phyloP scores from a whole-genome alignment of 2,113 vertebrate species.

The Psammodynastes pulverulentus region DNA sequence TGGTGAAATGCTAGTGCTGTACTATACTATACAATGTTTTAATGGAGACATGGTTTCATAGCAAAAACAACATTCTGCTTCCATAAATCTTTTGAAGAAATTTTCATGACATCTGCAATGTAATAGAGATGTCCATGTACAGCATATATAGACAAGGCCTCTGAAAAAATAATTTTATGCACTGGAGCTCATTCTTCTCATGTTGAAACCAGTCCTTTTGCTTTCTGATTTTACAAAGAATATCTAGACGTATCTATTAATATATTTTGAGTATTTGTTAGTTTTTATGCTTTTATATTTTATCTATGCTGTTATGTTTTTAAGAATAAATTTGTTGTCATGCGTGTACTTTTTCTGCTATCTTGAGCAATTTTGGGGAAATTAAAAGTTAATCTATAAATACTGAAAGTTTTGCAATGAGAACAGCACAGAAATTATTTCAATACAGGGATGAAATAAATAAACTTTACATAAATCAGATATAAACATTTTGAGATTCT shows the following conservation, averaged over 20 bases:
- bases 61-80: not conserved
- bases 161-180: not conserved
- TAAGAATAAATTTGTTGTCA: not conserved
- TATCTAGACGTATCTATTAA: not conserved
- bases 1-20: not conserved
- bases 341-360: not conserved
- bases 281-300: not conserved
- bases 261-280: not conserved
- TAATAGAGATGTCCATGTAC: not conserved
- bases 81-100: not conserved
- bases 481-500: not conserved
- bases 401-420: not conserved
- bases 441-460: not conserved
- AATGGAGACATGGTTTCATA: not conserved
- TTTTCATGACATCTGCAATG: not conserved
- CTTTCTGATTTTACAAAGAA: not conserved
- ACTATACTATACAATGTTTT: not conserved
- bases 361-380: not conserved
- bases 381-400: not conserved
- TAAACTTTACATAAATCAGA: not conserved
- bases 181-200: not conserved
- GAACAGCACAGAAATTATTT: not conserved
- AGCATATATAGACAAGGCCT: not conserved
- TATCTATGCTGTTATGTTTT: not conserved
- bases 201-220: not conserved